A percentile compares a stretch with the other conserved stretches of the same genome.
Evolutionary conservation across 2,113 vertebrate genomes (phyloP).

Genomic region (Semnopithecus entellus): DNA sequence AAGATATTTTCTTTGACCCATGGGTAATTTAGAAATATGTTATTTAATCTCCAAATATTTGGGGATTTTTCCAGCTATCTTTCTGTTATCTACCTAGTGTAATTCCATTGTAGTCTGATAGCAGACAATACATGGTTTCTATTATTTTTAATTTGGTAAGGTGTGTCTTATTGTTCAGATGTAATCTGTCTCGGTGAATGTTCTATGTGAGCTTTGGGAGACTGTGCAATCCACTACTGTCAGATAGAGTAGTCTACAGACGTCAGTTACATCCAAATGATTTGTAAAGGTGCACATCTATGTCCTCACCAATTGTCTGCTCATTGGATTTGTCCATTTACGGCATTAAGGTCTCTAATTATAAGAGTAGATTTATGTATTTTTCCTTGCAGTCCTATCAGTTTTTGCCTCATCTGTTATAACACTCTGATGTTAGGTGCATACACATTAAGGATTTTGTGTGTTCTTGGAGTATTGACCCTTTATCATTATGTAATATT

Average conservation of each 20-base stretch:
- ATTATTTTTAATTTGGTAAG: not conserved
- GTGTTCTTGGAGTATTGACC: not conserved
- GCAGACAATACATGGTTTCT: not conserved
- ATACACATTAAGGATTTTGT: not conserved
- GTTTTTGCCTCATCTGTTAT: not conserved
- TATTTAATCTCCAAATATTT: not conserved
- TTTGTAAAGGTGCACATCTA: not conserved
- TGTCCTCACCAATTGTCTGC: not conserved
- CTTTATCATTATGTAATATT: not conserved
- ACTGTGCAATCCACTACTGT: not conserved
- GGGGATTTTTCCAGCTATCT: not conserved
- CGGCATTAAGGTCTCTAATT: not conserved
- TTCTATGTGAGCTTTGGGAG: not conserved
- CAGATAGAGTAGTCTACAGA: not conserved
- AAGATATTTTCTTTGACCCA: not conserved
- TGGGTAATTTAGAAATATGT: not conserved
- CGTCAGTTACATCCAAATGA: not conserved
- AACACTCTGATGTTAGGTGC: not conserved
- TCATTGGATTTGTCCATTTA: not conserved
- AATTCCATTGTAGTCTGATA: not conserved
- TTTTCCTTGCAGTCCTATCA: not conserved
- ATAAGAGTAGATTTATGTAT: not conserved
- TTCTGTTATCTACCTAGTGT: not conserved
- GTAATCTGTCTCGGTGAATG: not conserved
- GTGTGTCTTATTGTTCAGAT: not conserved